These are phyloP conservation scores for Lottia scabra DNA, from an alignment of 2,888 invertebrate genomes.

Conservation along the genomic window DNA sequence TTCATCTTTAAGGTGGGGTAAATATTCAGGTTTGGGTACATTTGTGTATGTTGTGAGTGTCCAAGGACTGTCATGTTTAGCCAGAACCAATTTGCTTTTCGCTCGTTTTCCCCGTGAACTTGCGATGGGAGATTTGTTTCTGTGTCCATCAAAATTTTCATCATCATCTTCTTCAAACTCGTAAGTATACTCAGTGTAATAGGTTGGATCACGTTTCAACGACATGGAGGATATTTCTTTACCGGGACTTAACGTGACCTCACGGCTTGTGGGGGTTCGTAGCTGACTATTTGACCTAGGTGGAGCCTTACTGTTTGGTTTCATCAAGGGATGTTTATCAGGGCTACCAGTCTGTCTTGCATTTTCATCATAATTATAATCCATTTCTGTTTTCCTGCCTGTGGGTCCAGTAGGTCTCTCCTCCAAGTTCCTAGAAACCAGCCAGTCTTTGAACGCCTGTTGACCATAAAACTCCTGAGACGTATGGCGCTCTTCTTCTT, in stretches of 20 bases:
- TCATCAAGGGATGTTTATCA: constrained; percentile 31
- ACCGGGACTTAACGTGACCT: constrained; percentile 23
- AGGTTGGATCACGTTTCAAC: constrained; percentile 30
- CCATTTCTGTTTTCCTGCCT: not conserved
- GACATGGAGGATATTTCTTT: constrained; percentile 22
- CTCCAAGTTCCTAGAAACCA: constrained; percentile 30
- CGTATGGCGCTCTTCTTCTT: constrained; percentile 56
- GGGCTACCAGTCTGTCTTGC: constrained; percentile 12
- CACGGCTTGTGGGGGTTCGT: constrained; percentile 4
- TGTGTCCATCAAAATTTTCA: constrained; percentile 7
- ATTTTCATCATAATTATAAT: constrained; percentile 24
- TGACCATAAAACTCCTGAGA: constrained; percentile 62
- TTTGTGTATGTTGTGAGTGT: constrained; percentile 34
- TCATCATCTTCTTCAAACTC: constrained; percentile 26
- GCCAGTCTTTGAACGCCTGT: constrained; percentile 60
- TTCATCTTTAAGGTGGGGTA: constrained; percentile 57
- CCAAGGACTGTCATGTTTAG: not conserved
- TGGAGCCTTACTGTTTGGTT: constrained; percentile 43
- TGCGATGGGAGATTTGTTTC: not conserved
- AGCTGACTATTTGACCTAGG: constrained; percentile 14
- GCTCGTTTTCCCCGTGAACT: not conserved
- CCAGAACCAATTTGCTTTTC: not conserved
- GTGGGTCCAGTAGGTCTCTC: not conserved
- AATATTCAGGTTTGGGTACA: constrained; percentile 47
- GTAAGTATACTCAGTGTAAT: constrained; percentile 23